Conservation (phyloP, 2,113 vertebrate species). For the Sterna hirundo region DNA sequence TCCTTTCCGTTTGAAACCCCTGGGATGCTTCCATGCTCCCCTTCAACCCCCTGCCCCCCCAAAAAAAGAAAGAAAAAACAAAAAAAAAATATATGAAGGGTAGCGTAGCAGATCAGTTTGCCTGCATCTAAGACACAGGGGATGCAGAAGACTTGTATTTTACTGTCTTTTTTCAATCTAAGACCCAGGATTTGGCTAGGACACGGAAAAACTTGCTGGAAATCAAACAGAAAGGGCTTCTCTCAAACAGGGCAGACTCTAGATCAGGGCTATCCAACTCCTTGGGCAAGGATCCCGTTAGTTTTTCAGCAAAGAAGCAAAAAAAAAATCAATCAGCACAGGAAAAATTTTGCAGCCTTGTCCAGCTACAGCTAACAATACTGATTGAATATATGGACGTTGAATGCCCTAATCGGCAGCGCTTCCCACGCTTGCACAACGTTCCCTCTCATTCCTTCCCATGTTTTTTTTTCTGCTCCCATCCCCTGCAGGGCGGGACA, state of each 20-base stretch:
- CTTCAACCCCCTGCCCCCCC: no score
- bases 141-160: neutral
- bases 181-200: neutral
- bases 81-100: neutral
- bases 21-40: neutral
- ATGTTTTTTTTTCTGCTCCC: neutral
- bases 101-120: neutral
- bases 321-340: neutral
- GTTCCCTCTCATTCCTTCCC: neutral
- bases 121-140: neutral
- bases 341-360: neutral
- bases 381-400: neutral
- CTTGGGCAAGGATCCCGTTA: neutral
- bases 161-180: neutral
- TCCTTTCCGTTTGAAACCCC: neutral
- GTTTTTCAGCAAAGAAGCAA: neutral
- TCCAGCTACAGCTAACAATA: neutral
- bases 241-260: neutral
- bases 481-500: neutral
- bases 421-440: rapidly evolving
- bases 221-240: neutral
- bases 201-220: neutral
- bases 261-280: neutral
- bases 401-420: neutral
- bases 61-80: neutral